Evolutionary conservation across 2,797 vertebrate genomes (phyloP).

Genomic region (Diglossa cyanea): DNA sequence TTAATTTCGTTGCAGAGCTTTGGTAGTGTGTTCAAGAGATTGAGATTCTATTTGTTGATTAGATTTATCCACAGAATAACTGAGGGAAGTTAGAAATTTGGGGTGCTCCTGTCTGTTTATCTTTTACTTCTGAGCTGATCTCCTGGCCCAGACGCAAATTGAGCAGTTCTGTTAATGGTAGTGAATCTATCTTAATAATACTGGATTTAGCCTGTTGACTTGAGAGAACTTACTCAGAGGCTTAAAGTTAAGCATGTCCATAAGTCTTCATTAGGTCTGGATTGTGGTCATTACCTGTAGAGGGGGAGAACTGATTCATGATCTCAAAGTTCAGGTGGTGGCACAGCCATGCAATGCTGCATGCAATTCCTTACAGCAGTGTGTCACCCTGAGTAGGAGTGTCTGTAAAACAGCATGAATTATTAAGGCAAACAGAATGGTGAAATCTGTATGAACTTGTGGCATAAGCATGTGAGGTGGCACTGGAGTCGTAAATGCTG

Average conservation of each 20-base stretch:
- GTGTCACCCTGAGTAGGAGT: background rate
- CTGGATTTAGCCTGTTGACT: conserved; percentile 18
- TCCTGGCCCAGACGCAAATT: background rate
- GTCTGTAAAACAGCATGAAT: background rate
- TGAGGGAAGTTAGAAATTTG: background rate
- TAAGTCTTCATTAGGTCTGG: conserved; percentile 30
- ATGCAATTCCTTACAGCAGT: background rate
- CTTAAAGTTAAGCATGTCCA: background rate
- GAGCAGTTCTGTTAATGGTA: background rate
- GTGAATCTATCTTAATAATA: background rate
- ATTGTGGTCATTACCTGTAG: background rate
- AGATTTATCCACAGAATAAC: background rate
- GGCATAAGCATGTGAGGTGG: background rate
- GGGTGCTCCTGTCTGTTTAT: background rate
- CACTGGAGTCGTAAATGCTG: background rate
- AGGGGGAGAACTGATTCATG: background rate
- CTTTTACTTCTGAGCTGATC: background rate
- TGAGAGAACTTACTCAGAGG: background rate
- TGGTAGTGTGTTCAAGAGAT: background rate
- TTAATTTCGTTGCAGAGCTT: background rate
- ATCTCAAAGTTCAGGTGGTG: background rate
- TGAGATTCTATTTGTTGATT: background rate
- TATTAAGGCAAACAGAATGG: conserved; percentile 12
- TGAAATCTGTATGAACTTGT: background rate
- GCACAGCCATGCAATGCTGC: background rate